Base-by-base conservation (phyloP, 2,888 invertebrate species). In the Drosophila infuscata region DNA sequence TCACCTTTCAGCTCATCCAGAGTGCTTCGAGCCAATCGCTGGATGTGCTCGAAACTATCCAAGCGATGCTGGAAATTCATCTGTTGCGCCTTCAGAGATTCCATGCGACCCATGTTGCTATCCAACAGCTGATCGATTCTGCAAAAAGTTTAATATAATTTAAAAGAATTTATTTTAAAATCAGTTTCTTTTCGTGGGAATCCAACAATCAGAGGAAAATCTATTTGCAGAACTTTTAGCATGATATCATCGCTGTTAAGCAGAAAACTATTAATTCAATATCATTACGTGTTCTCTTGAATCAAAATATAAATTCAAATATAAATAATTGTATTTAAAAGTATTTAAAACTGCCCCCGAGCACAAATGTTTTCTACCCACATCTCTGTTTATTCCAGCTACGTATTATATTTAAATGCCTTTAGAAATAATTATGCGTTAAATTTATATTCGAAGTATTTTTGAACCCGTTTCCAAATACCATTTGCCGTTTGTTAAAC, bases 1-100 rank as follows among this genome's bases (percentile, higher is more conserved):
- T 94, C 94, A 78, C 90, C 91, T 91, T 92, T 92, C 62, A 94
- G 72, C 59, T 91, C 91, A 43, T 94, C 93, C 56, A 94, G 71
- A 11, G 91, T 88, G 20, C 83, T 83, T 3, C 93, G 92, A 2
- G 92, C 88, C 59, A 93, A 89, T 1, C 91, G 91, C 51, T 92
- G 92, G 59, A 93, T 91, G 81, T 92, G 92, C 79, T 94, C 94
- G 11, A 94, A 79, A 33, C 91, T 90, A 58, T 94, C 93, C 46
- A 94, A 71, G 41, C 93, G 90, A 32, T 92, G 90, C 38, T 90
- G 86, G 30, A 93, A 90, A 59, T 94, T 93, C 57, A 92, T 79
- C 53, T 94, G 87, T 64, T 94, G 94, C 2, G 90, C 85, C 46
- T 86, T 90, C 49, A 94, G 66, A 0, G 91, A 91, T 20, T 94